Conservation (phyloP, 1,140 invertebrate genomes). For the honey bee (Apis mellifera) region DNA sequence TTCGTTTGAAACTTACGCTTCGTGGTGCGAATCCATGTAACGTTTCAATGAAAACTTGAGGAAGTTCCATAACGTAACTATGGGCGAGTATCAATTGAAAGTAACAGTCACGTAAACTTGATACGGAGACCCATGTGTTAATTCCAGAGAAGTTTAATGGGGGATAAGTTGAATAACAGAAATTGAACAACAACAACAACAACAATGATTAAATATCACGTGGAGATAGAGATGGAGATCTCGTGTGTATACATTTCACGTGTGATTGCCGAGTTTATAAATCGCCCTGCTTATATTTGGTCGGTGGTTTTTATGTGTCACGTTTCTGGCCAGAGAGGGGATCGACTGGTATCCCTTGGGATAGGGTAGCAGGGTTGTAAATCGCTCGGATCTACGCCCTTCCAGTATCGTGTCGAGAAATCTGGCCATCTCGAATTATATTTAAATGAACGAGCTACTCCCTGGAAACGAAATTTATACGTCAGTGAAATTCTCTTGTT, state of each 20-base stretch:
- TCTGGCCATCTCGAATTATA: background rate
- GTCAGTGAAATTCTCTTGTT: no score
- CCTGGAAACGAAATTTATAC: background rate
- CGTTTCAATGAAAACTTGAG: background rate
- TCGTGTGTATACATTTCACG: background rate
- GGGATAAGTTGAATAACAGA: background rate
- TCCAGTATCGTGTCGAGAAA: background rate
- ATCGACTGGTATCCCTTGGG: background rate
- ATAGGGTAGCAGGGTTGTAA: slow-evolving; percentile 7
- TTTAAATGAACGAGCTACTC: background rate
- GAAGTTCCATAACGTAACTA: background rate
- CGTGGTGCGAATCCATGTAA: background rate
- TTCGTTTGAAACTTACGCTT: background rate
- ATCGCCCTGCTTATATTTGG: background rate
- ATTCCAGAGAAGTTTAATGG: background rate
- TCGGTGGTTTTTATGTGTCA: background rate
- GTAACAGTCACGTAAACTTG: background rate
- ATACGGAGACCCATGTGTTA: background rate
- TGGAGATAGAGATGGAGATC: background rate
- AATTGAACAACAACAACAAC: background rate
- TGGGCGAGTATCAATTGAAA: background rate
- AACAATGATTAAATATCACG: background rate
- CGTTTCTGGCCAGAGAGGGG: background rate
- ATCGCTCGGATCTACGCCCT: slow-evolving; percentile 11
- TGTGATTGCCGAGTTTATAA: background rate